These are phyloP conservation scores for Hypselothyrea guttata DNA, from an alignment of 2,888 invertebrate genomes.

Conservation along the genomic window DNA sequence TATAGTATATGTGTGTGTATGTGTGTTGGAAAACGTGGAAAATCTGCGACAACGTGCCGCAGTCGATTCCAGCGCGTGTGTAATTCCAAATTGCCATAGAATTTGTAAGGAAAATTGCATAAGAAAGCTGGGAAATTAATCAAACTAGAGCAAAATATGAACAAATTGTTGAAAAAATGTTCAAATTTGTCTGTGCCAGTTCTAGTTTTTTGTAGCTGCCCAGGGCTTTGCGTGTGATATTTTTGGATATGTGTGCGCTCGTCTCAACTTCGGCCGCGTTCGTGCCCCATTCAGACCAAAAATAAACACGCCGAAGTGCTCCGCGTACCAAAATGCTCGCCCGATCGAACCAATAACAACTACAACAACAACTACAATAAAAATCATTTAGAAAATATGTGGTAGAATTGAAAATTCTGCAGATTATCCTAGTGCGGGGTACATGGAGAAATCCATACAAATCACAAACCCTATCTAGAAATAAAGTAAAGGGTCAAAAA, in stretches of 20 bases:
- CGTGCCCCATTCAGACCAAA: constrained; percentile 70
- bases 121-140: constrained; percentile 51
- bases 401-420: not conserved
- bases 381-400: not conserved
- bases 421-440: constrained; percentile 2
- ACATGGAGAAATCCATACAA: no score
- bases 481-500: constrained; percentile 27
- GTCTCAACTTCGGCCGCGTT: constrained; percentile 55
- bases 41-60: constrained; percentile 58
- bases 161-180: constrained; percentile 65
- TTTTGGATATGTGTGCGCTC: constrained; percentile 77
- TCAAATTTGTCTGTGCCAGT: constrained; percentile 65
- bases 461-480: not conserved
- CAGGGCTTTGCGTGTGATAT: constrained; percentile 80
- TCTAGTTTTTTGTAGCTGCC: constrained; percentile 72
- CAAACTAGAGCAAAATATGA: constrained; percentile 45
- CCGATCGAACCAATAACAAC: constrained; percentile 7
- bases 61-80: constrained; percentile 43
- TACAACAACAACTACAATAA: constrained; percentile 1
- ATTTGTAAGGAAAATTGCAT: constrained; percentile 43
- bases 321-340: constrained; percentile 37
- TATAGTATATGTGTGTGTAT: constrained; percentile 35
- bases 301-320: constrained; percentile 79
- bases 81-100: constrained; percentile 13
- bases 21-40: constrained; percentile 74